Evolutionary conservation across 2,888 invertebrate genomes (phyloP).

Genomic region (Alviniconcha strummeri): DNA sequence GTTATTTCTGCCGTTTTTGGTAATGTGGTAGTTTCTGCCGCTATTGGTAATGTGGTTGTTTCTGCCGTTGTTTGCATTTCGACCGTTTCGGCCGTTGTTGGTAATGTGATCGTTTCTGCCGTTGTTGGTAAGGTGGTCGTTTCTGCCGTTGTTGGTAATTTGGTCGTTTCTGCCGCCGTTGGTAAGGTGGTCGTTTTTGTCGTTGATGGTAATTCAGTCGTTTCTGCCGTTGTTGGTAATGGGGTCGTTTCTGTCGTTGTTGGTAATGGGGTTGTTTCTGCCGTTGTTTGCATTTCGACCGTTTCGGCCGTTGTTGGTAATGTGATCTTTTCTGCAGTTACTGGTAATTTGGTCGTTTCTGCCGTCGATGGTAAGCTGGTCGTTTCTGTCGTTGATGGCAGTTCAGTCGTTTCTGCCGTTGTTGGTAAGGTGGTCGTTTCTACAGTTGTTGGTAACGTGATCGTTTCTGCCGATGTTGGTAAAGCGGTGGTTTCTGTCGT

Average conservation of each 20-base stretch:
- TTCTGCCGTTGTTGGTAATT: not conserved
- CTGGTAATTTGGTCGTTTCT: not conserved
- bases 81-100: not conserved
- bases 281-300: not conserved
- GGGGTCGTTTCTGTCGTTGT: slow-evolving; percentile 5
- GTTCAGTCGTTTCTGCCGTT: slow-evolving; percentile 15
- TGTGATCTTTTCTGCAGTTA: not conserved
- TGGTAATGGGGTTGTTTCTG: not conserved
- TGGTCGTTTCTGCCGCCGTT: not conserved
- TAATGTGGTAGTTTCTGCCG: not conserved
- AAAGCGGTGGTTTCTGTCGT: not conserved
- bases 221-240: not conserved
- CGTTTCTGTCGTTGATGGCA: slow-evolving; percentile 13
- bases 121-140: not conserved
- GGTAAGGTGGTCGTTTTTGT: not conserved
- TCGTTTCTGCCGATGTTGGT: slow-evolving; percentile 10
- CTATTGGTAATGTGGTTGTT: not conserved
- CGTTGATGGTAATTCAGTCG: not conserved
- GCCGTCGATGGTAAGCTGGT: not conserved
- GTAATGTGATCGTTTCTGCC: not conserved
- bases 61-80: not conserved
- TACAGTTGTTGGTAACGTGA: slow-evolving; percentile 10
- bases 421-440: slow-evolving; percentile 1
- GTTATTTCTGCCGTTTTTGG: not conserved
- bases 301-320: not conserved